Evolutionary conservation across 2,888 invertebrate species (phyloP), one percentile per base, ranked within the genome.

Genomic region (Diadromus collaris): DNA sequence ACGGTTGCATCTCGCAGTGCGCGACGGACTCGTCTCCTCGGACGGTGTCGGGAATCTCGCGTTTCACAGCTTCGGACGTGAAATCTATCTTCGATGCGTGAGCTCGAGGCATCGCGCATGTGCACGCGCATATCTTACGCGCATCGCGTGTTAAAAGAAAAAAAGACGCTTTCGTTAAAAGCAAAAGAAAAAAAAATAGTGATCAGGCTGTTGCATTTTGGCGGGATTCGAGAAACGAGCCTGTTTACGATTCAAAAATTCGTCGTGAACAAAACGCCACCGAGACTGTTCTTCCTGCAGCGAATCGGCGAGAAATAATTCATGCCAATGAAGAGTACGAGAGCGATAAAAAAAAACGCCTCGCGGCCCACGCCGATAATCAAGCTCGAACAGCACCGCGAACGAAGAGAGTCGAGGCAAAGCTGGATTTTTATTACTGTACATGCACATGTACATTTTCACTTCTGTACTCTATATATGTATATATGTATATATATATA

Each of bases 291-390:
- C 9, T n/a, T 19, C 63, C 21, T 48, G 24, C 24, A 34, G 54
- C 27, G 61, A 76, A 63, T 48, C 65, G 68, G 58, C 41, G 83
- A 79, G 81, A 80, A 82, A 83, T 84, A 81, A 78, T 81, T 82
- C 83, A 84, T 86, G 85, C 84, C 83, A 85, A 86, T 86, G 82
- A 76, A 67, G 79, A 63, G 69, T 76, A 73, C 63, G 75, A 69
- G 64, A 41, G 44, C 67, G 73, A 67, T 64, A 71, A 76, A 80
- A 64, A 76, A 67, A 72, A 67, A 70, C 27, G 63, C 24, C 54
- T 16, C 29, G 54, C 65, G 29, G 76, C 71, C 79, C 77, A 78
- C 80, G 80, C 78, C 85, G 80, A 85, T 84, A 84, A 85, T 85
- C 85, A 84, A 84, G 84, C 85, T 85, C 83, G 81, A 82, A 80